These are phyloP conservation scores for chimpanzee (Pan troglodytes) DNA, from an alignment of 2,113 vertebrate species.

Conservation along the genomic window NHGRI_mPanTro3-v2.1_pri NC_072414.2:44872501-44873000, in stretches of 20 bases:
- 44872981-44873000: neutral
- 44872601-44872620: neutral
- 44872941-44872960: neutral
- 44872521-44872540: conserved; percentile 31
- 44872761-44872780: neutral
- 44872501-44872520: neutral
- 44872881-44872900: neutral
- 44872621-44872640: neutral
- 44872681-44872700: neutral
- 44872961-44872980: neutral
- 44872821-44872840: neutral
- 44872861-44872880: neutral
- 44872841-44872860: neutral
- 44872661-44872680: neutral
- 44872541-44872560: neutral
- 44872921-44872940: neutral
- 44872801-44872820: neutral
- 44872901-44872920: neutral
- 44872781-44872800: neutral
- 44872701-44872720: neutral
- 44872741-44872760: neutral
- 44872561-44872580: conserved; percentile 25
- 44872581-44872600: conserved; percentile 27
- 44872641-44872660: neutral
- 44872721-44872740: neutral